phyloP scores from a whole-genome alignment of 2,113 vertebrate genomes.

The Mormyrus iriodes region DNA sequence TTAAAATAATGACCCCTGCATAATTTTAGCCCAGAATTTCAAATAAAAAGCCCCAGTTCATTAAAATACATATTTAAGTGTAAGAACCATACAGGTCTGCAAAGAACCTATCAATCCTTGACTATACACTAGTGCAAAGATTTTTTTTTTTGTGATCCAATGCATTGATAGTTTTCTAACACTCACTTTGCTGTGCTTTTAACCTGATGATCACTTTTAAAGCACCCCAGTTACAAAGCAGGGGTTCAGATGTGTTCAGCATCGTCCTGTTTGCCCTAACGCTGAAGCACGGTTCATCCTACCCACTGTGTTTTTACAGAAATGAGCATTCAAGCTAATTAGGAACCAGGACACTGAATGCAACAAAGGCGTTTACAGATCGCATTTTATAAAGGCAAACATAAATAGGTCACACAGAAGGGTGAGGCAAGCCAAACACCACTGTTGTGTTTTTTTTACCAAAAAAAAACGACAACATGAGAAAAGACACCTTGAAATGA shows the following conservation, averaged over 20 bases:
- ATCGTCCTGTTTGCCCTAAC: background rate
- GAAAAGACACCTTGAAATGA: slow-evolving; percentile 11
- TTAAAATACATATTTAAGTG: background rate
- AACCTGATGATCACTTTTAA: background rate
- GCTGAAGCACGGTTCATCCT: background rate
- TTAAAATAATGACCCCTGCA: background rate
- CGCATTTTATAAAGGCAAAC: background rate
- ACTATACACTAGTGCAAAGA: background rate
- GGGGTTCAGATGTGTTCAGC: background rate
- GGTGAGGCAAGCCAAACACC: background rate
- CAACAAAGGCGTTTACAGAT: background rate
- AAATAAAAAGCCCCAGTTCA: background rate
- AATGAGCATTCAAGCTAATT: slow-evolving; percentile 2
- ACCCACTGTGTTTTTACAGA: background rate
- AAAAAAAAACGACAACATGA: background rate
- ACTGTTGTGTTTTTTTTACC: background rate
- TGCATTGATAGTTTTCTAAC: background rate
- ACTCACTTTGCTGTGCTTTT: background rate
- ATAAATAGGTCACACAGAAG: background rate
- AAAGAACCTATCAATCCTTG: background rate
- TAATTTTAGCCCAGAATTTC: background rate
- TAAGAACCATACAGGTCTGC: background rate
- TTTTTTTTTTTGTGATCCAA: background rate
- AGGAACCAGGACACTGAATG: background rate
- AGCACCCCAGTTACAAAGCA: background rate